Evolutionary conservation across 2,797 vertebrate species (phyloP).

Genomic region (Babyrousa celebensis): DNA sequence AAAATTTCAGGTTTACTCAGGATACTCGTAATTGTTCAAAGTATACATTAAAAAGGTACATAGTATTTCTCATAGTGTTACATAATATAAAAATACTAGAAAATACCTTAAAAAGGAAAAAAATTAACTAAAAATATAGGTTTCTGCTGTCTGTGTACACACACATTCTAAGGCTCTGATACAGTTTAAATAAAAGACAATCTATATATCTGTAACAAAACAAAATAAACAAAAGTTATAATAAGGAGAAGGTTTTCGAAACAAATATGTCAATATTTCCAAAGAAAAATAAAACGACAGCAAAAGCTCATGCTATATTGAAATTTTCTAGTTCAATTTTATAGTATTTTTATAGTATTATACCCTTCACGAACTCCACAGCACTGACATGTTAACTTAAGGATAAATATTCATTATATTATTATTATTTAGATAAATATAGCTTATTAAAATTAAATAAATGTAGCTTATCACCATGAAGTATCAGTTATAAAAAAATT

Average conservation of each 20-base stretch:
- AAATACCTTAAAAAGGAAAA: not conserved
- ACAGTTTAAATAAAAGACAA: not conserved
- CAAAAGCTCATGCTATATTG: not conserved
- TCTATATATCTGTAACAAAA: not conserved
- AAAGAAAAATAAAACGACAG: constrained; percentile 15
- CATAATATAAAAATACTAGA: not conserved
- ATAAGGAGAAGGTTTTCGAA: not conserved
- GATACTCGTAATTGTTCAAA: not conserved
- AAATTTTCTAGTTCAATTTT: not conserved
- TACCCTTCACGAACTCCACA: not conserved
- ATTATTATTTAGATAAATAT: not conserved
- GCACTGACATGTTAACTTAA: not conserved
- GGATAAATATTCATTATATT: not conserved
- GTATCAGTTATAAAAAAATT: not conserved
- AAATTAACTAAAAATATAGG: not conserved
- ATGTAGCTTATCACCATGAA: not conserved
- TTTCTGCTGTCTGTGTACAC: fast-evolving
- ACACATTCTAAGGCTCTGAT: not conserved
- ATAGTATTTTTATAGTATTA: not conserved
- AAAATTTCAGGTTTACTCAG: not conserved
- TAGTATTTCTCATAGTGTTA: not conserved
- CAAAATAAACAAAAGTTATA: not conserved
- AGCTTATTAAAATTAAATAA: constrained; percentile 49
- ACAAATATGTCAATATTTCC: not conserved
- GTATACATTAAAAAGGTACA: not conserved